Evolutionary conservation across 2,888 invertebrate species (phyloP), one percentile per base, ranked within the genome.

Genomic region (Busseola fusca): DNA sequence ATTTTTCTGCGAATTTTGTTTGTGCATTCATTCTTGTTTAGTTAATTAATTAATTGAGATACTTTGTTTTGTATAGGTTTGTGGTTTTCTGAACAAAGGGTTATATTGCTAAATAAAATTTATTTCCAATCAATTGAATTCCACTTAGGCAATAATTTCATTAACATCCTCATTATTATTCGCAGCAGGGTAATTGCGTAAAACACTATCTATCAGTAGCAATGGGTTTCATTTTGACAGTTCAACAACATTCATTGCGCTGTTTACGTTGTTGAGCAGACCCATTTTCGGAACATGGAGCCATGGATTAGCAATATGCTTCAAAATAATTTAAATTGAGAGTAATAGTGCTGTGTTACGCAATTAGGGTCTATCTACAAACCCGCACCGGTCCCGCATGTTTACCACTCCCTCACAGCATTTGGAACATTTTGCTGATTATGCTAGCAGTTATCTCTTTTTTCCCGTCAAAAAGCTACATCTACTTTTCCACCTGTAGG

Each of bases 1-100:
- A 84, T 88, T 78, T 88, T 90, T 88, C 85, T 82, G 64, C 69
- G 84, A 83, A 84, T 75, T 82, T 81, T 76, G 75, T 83, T 68
- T 58, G 57, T 65, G 48, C 27, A 45, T 67, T 62, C 34, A 40
- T 66, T n/a, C 0, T 25, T 57, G 48, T 54, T 65, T 42, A 71
- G 21, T 62, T 69, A 40, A 40, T 40, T 64, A 27, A 34, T 68
- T 58, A 56, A 65, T 68, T 27, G 16, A 25, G 10, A 64, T 64
- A 56, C n/a, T 65, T 72, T 50, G 14, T 25, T n/a, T 64, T 66
- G 34, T 21, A 5, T 37, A 66, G 16, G 21, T 4, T 30, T 25
- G 25, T 3, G 9, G n/a, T 54, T 77, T 69, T 42, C n/a, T 14
- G 12, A 27, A 63, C 14, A 40, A 14, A 30, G 48, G 65, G 25